Percentiles rank a stretch among this genome's conserved stretches.
Evolutionary conservation across 2,888 invertebrate genomes (phyloP).

Genomic region (Bellardia bayeri): DNA sequence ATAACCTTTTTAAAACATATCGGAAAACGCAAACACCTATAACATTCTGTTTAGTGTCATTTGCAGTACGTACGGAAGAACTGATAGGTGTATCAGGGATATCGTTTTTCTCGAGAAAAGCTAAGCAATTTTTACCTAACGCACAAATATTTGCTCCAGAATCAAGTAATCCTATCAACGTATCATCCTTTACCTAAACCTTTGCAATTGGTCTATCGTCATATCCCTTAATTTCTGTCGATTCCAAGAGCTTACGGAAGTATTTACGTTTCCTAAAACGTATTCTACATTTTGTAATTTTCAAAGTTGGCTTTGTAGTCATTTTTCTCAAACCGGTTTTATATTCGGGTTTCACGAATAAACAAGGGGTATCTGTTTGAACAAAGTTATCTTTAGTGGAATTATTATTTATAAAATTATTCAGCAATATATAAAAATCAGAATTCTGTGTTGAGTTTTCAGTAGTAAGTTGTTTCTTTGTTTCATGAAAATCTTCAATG

Average conservation of each 20-base stretch:
- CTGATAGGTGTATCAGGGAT: neutral
- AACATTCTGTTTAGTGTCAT: conserved; percentile 1
- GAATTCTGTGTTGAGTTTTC: neutral
- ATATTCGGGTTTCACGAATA: neutral
- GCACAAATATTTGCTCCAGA: conserved; percentile 34
- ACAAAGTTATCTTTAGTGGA: neutral
- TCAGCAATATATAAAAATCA: neutral
- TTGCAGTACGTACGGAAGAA: neutral
- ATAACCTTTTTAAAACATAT: conserved; percentile 23
- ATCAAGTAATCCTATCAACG: conserved; percentile 34
- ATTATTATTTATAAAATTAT: neutral
- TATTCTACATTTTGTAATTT: conserved; percentile 6
- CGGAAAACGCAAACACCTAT: conserved; percentile 25
- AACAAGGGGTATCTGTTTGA: too few relatives aligned
- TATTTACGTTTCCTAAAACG: conserved; percentile 11
- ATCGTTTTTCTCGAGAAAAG: neutral
- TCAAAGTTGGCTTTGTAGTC: neutral
- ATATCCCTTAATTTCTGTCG: neutral
- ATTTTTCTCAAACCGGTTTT: neutral
- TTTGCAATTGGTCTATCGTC: conserved; percentile 49
- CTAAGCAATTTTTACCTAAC: neutral
- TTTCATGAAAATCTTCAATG: neutral
- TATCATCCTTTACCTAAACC: conserved; percentile 18
- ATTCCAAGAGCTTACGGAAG: conserved; percentile 3
- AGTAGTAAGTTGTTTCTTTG: neutral